Conservation (phyloP, 1,140 invertebrate species). For the Pararge aegeria region DNA sequence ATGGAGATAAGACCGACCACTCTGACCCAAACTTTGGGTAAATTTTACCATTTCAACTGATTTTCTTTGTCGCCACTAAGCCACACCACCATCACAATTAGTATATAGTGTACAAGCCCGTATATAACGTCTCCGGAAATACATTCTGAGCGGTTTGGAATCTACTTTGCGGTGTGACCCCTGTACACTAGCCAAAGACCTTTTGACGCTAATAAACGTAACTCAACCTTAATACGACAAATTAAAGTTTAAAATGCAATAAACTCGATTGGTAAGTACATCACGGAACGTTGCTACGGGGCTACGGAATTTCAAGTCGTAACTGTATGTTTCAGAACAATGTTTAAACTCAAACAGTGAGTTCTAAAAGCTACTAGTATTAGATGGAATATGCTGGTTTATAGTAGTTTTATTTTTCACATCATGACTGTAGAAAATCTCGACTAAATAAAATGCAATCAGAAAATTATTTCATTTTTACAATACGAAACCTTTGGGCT, state of each 20-base stretch:
- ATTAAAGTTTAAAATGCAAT: conserved; percentile 7
- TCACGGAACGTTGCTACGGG: conserved; percentile 31
- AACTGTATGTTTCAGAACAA: conserved; percentile 27
- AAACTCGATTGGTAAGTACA: neutral
- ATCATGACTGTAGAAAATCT: neutral
- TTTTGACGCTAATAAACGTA: conserved; percentile 27
- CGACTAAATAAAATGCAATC: neutral
- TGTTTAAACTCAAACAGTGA: conserved; percentile 23
- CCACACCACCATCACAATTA: too few relatives aligned
- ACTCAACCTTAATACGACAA: conserved; percentile 14
- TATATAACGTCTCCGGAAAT: conserved; percentile 39
- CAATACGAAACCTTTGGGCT: too few relatives aligned
- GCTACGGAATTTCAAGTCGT: conserved; percentile 33
- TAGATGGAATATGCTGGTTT: conserved; percentile 12
- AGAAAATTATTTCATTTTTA: too few relatives aligned
- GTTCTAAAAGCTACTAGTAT: conserved; percentile 16
- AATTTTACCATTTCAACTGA: too few relatives aligned
- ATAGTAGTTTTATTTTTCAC: neutral
- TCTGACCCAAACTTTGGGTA: too few relatives aligned
- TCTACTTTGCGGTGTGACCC: conserved; percentile 52
- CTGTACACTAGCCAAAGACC: conserved; percentile 35
- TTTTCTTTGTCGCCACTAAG: too few relatives aligned
- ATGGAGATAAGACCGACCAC: too few relatives aligned
- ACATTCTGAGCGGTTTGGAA: conserved; percentile 53
- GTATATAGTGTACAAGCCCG: conserved; percentile 2